Base-by-base conservation (phyloP, 2,888 invertebrate species). In the Raillietiella orientalis region DNA sequence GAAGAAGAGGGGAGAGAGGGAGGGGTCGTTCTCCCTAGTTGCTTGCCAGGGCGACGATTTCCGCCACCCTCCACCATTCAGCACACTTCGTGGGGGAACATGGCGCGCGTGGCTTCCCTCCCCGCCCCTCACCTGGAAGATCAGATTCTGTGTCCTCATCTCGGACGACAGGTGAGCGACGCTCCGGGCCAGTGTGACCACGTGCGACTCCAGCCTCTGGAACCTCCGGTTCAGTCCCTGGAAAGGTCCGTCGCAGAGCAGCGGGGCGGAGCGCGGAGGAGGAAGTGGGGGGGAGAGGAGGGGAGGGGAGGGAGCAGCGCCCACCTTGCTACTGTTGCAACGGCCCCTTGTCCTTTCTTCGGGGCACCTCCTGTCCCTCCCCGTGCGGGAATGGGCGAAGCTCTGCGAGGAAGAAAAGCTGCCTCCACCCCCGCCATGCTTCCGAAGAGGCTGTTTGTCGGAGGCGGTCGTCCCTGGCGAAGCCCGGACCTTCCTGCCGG, bases 111-210 rank as follows among this genome's bases (percentile, higher is more conserved):
- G 9, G 4, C 5, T 24, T 8, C n/a, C 19, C n/a, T 19, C 19
- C 8, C n/a, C n/a, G 19, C n/a, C n/a, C 8, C 37, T 37, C 36
- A 53, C 53, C 50, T 55, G 70, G 45, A 71, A 67, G 53, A 77
- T 66, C 30, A 72, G 54, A 43, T 74, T 75, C 41, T 79, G 75
- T 2, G 74, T 71, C 31, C 75, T 50, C 67, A 79, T 71, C 52
- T 82, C 79, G 3, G 72, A 72, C 19, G 77, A 77, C 21, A 82
- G 53, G 45, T 79, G 77, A 10, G 79, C 77, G 13, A 82, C 77
- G 24, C 74, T 75, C 29, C 77, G 53, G 2, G 79, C 79, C 33
- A 79, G 48, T 2, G 79, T 79, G 27, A 79, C 75, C 24, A 79
- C 77, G 47, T 79, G 79, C 1, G 74, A 71, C 46, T 82, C 82